Base-by-base conservation (phyloP, 2,888 invertebrate species). In the Sipha maydis region DNA sequence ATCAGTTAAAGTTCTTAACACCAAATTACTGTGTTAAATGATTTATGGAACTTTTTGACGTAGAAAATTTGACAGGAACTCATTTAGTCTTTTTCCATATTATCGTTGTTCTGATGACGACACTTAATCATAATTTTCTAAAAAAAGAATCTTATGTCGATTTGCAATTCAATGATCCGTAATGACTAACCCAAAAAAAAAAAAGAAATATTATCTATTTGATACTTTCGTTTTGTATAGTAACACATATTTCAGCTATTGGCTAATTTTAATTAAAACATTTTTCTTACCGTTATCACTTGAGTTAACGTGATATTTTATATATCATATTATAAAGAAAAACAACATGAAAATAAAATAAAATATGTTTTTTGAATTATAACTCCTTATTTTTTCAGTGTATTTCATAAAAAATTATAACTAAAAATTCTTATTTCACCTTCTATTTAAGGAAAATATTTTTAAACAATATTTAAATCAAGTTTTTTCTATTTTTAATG, bases 11-110 rank as follows among this genome's bases (percentile, higher is more conserved):
- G 31, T 67, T 82, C 67, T 67, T 69, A 69, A 48, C 41, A 28
- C 48, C 41, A 83, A 48, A 82, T 69, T 71, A 71, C 71, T 9
- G 83, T 31, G 83, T 31, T 3, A 38, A 31, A 71, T 83, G 83
- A 69, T 83, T 71, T 71, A 83, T 83, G 83, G 71, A 48, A 48
- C 28, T 83, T 38, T 48, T 71, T 14, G 69, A 71, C 48, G 48
- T 31, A 7, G 25, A 82, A 83, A 69, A 48, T 48, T 48, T 71
- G 83, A 83, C 71, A 25, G 69, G 31, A 71, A 71, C 48, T 83
- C 83, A 71, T 71, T 83, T 48, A 31, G 83, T 71, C 71, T 83
- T 83, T 83, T 82, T 48, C 48, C 41, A 31, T 31, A 82, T 71
- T 34, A 34, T 34, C 21, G 41, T 14, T 28, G 83, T 48, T 21